Evolutionary conservation across 1,140 invertebrate species (phyloP).

Genomic region (Heliconius eleuchia): DNA sequence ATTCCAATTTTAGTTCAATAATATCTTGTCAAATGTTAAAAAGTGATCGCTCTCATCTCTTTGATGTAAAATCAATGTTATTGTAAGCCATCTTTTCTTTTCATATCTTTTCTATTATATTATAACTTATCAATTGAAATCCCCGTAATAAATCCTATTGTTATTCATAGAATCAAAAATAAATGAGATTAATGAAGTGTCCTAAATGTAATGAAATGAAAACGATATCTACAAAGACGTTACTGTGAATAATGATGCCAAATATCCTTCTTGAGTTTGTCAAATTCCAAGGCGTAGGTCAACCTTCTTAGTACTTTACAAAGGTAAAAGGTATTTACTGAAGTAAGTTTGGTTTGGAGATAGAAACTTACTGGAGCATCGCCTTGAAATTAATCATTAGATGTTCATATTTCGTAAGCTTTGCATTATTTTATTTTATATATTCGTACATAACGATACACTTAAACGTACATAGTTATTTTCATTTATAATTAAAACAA

Average conservation of each 20-base stretch:
- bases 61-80: neutral
- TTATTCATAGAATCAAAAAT: neutral
- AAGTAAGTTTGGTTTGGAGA: neutral
- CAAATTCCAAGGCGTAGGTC: slow-evolving; percentile 9
- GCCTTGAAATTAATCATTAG: neutral
- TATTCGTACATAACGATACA: no score
- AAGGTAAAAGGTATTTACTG: neutral
- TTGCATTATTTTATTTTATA: no score
- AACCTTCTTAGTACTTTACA: neutral
- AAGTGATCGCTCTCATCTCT: neutral
- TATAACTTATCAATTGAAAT: neutral
- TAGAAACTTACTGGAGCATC: neutral
- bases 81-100: neutral
- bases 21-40: neutral
- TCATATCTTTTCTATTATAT: neutral
- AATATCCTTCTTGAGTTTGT: slow-evolving; percentile 6
- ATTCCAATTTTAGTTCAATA: neutral
- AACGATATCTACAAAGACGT: neutral
- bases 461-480: no score
- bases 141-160: neutral
- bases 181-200: slow-evolving; percentile 5
- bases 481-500: no score
- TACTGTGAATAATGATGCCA: neutral
- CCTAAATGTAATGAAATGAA: neutral
- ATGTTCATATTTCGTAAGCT: neutral